Conservation (phyloP, 35 echinoderm and acorn worm species). For the Patiria miniata region DNA sequence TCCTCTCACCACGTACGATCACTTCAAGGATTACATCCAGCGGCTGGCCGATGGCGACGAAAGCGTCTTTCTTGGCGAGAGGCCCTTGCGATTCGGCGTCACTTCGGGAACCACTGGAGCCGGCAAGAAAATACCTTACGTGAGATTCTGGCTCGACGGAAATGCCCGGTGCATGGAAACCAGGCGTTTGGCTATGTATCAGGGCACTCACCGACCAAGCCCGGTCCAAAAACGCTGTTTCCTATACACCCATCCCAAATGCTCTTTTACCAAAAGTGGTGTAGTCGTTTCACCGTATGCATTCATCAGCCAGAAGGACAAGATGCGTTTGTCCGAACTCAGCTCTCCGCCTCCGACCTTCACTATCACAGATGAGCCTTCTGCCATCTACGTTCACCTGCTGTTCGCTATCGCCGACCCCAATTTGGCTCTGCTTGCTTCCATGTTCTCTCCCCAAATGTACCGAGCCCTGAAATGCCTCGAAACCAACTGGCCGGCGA, state of each 20-base stretch:
- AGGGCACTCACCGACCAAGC: neutral
- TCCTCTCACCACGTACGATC: conserved; percentile 56
- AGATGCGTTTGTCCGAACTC: neutral
- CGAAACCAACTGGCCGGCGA: conserved; percentile 48
- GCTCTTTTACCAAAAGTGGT: conserved; percentile 33
- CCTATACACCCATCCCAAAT: conserved; percentile 42
- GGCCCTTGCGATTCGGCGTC: conserved; percentile 9
- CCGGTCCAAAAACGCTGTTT: conserved; percentile 19
- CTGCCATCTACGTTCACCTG: conserved; percentile 45
- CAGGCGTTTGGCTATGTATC: neutral
- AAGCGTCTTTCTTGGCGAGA: conserved; percentile 47
- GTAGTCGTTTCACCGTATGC: neutral
- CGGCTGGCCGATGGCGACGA: conserved; percentile 60
- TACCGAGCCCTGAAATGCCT: conserved; percentile 38
- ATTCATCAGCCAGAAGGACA: neutral
- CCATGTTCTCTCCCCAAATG: conserved; percentile 10
- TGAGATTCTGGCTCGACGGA: neutral
- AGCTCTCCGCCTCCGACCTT: conserved; percentile 6
- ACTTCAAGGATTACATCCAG: conserved; percentile 50
- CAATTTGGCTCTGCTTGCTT: conserved; percentile 10
- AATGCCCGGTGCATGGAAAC: neutral
- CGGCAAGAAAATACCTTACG: conserved; percentile 58
- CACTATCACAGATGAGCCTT: conserved; percentile 15
- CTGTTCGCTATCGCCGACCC: conserved; percentile 58
- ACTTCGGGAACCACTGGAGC: conserved; percentile 71